These are phyloP conservation scores for Aramus guarauna DNA, from an alignment of 2,113 vertebrate genomes.

Conservation along the genomic window DNA sequence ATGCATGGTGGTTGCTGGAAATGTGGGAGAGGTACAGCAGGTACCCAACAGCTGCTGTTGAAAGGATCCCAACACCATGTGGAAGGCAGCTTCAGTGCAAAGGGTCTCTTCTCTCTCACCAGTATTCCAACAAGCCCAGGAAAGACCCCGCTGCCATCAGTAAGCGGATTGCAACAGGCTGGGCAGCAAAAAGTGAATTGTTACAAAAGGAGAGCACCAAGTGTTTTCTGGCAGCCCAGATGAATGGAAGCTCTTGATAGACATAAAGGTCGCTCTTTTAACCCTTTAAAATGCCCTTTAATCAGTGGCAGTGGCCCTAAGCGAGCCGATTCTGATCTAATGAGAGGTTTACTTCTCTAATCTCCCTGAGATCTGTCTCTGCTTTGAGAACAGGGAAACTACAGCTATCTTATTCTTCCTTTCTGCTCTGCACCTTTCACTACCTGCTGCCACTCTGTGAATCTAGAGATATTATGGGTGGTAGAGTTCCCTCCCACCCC, in stretches of 20 bases:
- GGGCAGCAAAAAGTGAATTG: background rate
- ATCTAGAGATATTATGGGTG: background rate
- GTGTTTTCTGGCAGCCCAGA: background rate
- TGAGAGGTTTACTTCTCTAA: background rate
- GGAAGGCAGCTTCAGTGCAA: background rate
- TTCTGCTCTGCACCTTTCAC: background rate
- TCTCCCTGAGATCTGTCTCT: background rate
- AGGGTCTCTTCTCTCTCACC: background rate
- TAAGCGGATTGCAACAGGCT: background rate
- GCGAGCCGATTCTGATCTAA: background rate
- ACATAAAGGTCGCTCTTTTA: background rate
- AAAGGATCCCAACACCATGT: background rate
- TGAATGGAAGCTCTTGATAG: background rate
- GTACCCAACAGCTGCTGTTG: background rate
- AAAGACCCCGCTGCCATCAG: background rate
- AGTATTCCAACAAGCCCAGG: background rate
- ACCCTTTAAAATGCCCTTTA: slow-evolving; percentile 1
- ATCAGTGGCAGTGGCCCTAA: background rate
- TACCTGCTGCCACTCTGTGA: background rate
- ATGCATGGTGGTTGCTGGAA: background rate
- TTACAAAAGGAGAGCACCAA: background rate
- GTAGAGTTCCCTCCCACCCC: background rate
- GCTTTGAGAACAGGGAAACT: background rate
- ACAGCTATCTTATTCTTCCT: background rate
- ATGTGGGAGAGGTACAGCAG: background rate